Evolutionary conservation across 2,888 invertebrate species (phyloP).

Genomic region (Merodon equestris): DNA sequence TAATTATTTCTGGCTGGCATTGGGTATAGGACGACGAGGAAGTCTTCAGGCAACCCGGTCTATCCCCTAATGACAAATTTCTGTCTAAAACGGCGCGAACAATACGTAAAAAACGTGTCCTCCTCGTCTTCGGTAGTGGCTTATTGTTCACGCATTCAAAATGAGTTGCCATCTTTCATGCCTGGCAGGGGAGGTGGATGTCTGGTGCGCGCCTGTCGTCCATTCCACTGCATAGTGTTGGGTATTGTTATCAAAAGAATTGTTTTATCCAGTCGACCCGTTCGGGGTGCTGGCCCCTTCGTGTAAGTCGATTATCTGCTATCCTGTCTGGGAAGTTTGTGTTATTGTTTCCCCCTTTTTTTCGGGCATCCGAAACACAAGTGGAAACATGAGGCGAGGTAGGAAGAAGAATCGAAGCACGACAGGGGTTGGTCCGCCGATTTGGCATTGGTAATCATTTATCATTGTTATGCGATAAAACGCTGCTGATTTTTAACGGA

Average conservation of each 20-base stretch:
- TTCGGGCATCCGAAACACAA: not conserved
- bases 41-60: slow-evolving; percentile 28
- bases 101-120: slow-evolving; percentile 51
- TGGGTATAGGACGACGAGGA: slow-evolving; percentile 5
- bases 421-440: slow-evolving; percentile 1
- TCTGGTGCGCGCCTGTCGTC: slow-evolving; percentile 1
- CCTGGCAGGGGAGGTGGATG: slow-evolving; percentile 43
- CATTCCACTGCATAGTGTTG: slow-evolving; percentile 3
- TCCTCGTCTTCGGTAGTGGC: slow-evolving; percentile 45
- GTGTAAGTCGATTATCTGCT: slow-evolving; percentile 61
- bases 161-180: slow-evolving; percentile 9
- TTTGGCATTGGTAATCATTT: slow-evolving; percentile 70
- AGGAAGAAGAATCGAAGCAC: not conserved
- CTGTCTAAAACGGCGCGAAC: slow-evolving; percentile 48
- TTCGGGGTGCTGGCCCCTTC: slow-evolving; percentile 2
- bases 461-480: slow-evolving; percentile 75
- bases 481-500: slow-evolving; percentile 76
- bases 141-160: slow-evolving; percentile 53
- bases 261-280: slow-evolving; percentile 56
- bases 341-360: slow-evolving; percentile 51
- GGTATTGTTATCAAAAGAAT: slow-evolving; percentile 58
- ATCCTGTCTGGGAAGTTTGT: slow-evolving; percentile 63
- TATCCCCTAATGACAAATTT: slow-evolving; percentile 48
- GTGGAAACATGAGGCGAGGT: not conserved
- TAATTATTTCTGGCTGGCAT: slow-evolving; percentile 49